A percentile compares a stretch with the other conserved stretches of the same genome.
Conservation (phyloP, 2,113 vertebrate genomes). For the Procapra przewalskii region DNA sequence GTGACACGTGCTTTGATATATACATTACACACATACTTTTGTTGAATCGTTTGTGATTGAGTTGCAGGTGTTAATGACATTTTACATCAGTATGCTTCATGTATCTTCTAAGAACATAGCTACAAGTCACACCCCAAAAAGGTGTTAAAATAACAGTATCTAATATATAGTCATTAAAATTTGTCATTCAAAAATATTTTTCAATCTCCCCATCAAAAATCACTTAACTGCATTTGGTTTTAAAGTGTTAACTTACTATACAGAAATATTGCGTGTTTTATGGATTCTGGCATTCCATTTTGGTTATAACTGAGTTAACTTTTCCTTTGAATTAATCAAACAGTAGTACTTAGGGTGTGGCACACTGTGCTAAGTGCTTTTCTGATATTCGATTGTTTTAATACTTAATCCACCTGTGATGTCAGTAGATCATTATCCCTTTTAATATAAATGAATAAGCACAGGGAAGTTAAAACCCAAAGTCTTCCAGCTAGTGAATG, state of each 20-base stretch:
- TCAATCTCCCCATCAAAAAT: neutral
- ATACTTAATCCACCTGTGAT: neutral
- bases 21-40: neutral
- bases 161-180: neutral
- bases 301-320: neutral
- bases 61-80: neutral
- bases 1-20: neutral
- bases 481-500: neutral
- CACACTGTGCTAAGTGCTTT: neutral
- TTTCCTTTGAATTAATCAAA: neutral
- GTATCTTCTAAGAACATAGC: neutral
- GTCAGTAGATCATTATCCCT: neutral
- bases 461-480: neutral
- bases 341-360: neutral
- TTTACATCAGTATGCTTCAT: neutral
- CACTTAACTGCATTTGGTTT: neutral
- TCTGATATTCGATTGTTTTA: neutral
- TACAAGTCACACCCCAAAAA: neutral
- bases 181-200: neutral
- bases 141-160: neutral
- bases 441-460: neutral
- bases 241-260: neutral
- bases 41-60: neutral
- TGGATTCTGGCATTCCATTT: neutral
- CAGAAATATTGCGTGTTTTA: neutral